These are phyloP conservation scores for Macrotus californicus DNA, from an alignment of 2,113 vertebrate genomes.

Conservation along the genomic window DNA sequence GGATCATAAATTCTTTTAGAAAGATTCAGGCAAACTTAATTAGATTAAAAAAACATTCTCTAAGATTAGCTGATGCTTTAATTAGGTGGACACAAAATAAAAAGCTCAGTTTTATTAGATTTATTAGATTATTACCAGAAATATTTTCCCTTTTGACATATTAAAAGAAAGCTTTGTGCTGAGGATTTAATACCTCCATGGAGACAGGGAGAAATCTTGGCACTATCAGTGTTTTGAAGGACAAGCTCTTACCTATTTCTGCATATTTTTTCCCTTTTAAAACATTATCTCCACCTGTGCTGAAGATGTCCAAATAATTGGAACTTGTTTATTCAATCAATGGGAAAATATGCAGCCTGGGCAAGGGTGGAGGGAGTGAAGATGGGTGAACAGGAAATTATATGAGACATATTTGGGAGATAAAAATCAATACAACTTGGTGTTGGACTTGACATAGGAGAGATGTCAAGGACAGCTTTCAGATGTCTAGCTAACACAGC, in stretches of 20 bases:
- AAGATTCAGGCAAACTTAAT: slow-evolving; percentile 47
- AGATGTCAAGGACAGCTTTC: neutral
- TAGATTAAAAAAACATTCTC: neutral
- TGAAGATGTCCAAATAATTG: neutral
- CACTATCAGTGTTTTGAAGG: neutral
- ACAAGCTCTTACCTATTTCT: neutral
- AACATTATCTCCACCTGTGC: neutral
- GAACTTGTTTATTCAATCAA: neutral
- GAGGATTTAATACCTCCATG: neutral
- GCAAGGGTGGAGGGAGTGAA: neutral
- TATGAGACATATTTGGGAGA: neutral
- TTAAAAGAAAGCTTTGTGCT: neutral
- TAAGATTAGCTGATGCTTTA: slow-evolving; percentile 37
- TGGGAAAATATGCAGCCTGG: neutral
- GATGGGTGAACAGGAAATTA: neutral
- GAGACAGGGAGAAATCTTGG: neutral
- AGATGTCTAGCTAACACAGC: neutral
- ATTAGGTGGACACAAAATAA: slow-evolving; percentile 29
- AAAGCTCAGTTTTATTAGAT: slow-evolving; percentile 35
- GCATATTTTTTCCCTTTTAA: neutral
- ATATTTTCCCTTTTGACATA: neutral
- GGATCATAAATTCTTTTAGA: slow-evolving; percentile 50
- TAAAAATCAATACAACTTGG: neutral
- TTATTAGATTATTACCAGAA: slow-evolving; percentile 35
- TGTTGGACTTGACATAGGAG: neutral